Evolutionary conservation across 2,797 vertebrate genomes (phyloP).

Genomic region (Hypotaenidia philippensis): DNA sequence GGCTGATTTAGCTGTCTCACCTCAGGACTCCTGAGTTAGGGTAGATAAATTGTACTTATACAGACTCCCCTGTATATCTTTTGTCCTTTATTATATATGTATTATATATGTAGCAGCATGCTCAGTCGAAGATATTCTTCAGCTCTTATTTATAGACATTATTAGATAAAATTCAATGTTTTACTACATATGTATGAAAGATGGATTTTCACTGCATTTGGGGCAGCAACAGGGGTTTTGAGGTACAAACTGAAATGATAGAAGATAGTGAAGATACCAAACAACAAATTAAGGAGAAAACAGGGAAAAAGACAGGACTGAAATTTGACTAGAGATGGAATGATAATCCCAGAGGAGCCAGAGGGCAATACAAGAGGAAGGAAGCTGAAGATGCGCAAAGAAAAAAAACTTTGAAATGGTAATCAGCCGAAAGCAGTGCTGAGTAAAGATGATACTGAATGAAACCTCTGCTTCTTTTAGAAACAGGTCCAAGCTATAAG

Average conservation of each 20-base stretch:
- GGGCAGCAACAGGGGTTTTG: neutral
- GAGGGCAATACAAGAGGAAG: neutral
- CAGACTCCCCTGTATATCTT: neutral
- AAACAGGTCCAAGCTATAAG: neutral
- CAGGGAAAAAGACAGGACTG: neutral
- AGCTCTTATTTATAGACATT: neutral
- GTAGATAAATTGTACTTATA: neutral
- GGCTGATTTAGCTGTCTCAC: neutral
- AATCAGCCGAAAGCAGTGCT: neutral
- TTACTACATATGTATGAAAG: neutral
- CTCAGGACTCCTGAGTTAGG: neutral
- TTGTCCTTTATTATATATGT: neutral
- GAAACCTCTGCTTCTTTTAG: neutral
- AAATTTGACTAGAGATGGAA: neutral
- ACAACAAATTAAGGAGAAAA: neutral
- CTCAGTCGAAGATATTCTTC: neutral
- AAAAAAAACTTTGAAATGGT: neutral
- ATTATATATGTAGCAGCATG: neutral
- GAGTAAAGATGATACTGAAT: neutral
- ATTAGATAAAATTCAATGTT: neutral
- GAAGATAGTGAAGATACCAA: neutral
- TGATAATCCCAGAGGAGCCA: neutral
- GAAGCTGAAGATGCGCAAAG: neutral
- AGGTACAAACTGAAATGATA: neutral
- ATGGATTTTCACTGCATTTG: neutral